A percentile compares a stretch with the other conserved stretches of the same genome.
phyloP scores from a whole-genome alignment of 2,113 vertebrate genomes.

The Oenanthe oenanthe region DNA sequence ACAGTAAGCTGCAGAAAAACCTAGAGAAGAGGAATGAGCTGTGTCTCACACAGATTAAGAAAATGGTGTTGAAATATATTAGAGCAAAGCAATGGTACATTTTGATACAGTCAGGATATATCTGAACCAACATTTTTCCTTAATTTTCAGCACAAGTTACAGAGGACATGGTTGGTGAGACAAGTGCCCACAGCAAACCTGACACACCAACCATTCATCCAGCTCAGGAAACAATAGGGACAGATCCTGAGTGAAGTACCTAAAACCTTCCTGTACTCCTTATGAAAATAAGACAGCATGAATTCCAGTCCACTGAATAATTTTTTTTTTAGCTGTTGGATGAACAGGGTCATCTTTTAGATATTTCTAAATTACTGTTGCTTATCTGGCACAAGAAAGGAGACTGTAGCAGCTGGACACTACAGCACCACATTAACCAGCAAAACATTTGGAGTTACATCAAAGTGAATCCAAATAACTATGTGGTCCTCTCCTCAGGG shows the following conservation, averaged over 20 bases:
- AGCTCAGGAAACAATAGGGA: neutral
- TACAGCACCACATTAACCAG: neutral
- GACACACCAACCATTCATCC: neutral
- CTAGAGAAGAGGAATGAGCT: neutral
- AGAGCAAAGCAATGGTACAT: neutral
- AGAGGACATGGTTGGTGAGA: neutral
- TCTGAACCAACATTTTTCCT: neutral
- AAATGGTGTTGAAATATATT: neutral
- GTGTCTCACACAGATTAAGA: neutral
- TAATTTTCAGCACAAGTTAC: neutral
- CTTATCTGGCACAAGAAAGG: neutral
- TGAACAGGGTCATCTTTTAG: neutral
- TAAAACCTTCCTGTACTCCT: neutral
- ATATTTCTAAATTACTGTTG: neutral
- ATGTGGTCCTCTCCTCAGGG: slow-evolving; percentile 11
- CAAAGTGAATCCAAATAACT: neutral
- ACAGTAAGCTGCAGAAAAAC: neutral
- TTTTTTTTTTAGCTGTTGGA: neutral
- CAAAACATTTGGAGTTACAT: neutral
- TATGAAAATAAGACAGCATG: neutral
- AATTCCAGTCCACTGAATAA: neutral
- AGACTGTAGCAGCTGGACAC: neutral
- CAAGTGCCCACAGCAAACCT: neutral
- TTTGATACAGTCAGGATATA: neutral
- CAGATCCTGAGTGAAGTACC: neutral